Base-by-base conservation (phyloP, 2,113 vertebrate genomes). In the Anser cygnoides region DNA sequence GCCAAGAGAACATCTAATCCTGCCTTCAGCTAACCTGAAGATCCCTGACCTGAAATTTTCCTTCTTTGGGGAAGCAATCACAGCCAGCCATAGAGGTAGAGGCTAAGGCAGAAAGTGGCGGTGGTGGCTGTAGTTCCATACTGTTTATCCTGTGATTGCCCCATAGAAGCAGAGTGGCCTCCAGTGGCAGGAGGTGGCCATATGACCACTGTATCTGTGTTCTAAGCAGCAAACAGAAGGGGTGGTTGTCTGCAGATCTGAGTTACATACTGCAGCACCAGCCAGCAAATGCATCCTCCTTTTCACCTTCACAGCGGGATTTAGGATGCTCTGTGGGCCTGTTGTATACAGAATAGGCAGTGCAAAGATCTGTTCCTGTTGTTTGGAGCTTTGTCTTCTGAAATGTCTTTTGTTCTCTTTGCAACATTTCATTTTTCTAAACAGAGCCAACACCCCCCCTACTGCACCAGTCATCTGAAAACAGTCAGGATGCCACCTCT, bases 231-330 rank as follows among this genome's bases (percentile, higher is more conserved):
- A 3, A 33, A 50, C 44, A 61, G 16, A 13, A 52, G 10, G 15
- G 37, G 41, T 77, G 70, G 2, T 37, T 86, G 61, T 0, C 84
- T 91, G 87, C 74, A 76, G 62, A 75, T n/a, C 9, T 8, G 39
- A 44, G 7, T 11, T 33, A 26, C 22, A 75, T 68, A n/a, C 91
- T 87, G 81, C 82, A 50, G 93, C 89, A 74, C 68, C 84, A 83
- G 91, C 66, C 81, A 85, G 81, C 82, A 93, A 91, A 85, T 14
- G 28, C 87, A 91, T 78, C 87, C 58, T 90, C 87, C 94, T 85
- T 88, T 94, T 94, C 92, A 84, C 87, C 78, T 88, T 88, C 95
- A 28, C 68, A 59, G 82, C 75, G 86, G 71, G 85, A 92, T 95
- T 92, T 91, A 55, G 80, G 85, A 23, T 59, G 84, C 5, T 54